These are phyloP conservation scores for Mobula hypostoma DNA, from an alignment of 2,113 vertebrate species.

Conservation along the genomic window DNA sequence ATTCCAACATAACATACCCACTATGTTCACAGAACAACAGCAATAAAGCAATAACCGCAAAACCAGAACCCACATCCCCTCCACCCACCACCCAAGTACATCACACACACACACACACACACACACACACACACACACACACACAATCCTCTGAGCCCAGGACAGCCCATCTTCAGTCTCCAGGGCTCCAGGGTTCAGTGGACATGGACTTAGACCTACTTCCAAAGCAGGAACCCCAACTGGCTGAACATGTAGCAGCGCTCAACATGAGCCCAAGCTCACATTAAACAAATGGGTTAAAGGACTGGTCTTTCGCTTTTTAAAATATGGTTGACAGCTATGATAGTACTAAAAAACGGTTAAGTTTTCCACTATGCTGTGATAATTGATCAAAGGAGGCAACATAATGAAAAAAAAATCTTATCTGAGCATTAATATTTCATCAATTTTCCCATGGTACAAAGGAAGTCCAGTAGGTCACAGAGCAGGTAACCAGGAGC, in stretches of 20 bases:
- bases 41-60: too few species aligned
- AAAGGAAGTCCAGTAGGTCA: background rate
- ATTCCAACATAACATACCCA: too few species aligned
- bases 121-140: too few species aligned
- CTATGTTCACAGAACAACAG: too few species aligned
- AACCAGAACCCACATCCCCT: too few species aligned
- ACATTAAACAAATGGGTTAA: background rate
- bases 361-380: background rate
- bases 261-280: background rate
- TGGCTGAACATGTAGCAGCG: background rate
- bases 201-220: background rate
- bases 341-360: background rate
- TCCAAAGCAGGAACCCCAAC: background rate
- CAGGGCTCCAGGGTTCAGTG: too few species aligned
- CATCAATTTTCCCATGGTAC: background rate
- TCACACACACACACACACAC: too few species aligned
- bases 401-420: background rate
- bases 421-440: background rate
- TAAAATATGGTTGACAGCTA: background rate
- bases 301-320: background rate
- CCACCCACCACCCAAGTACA: too few species aligned
- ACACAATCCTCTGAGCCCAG: too few species aligned
- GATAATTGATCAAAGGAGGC: background rate
- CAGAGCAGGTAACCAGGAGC: background rate
- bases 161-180: too few species aligned